Conservation (phyloP, 1,140 invertebrate species). For the Antheraea mylitta region DNA sequence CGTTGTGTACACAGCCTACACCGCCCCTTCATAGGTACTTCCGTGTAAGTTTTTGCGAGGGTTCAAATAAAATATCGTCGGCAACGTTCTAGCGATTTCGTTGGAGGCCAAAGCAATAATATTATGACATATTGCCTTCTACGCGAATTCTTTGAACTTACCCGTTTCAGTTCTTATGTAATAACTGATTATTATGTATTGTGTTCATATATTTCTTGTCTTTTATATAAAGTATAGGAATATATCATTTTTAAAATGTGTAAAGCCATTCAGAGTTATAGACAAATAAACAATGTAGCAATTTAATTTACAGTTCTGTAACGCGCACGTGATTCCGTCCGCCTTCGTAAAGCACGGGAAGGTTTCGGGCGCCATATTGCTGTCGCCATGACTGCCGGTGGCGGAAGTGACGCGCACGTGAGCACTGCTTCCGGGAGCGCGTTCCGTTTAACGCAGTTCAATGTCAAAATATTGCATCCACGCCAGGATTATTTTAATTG, state of each 20-base stretch:
- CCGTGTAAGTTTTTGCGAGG: constrained; percentile 40
- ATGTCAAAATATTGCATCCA: constrained; percentile 51
- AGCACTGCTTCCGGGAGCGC: constrained; percentile 54
- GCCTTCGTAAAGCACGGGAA: constrained; percentile 57
- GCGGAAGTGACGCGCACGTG: constrained; percentile 73
- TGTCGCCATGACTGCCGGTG: constrained; percentile 52
- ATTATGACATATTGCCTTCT: constrained; percentile 70
- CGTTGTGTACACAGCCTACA: constrained; percentile 19
- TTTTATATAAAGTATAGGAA: background rate
- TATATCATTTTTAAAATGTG: no score
- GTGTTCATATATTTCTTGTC: background rate
- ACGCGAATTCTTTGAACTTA: constrained; percentile 30
- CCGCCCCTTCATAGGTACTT: constrained; percentile 33
- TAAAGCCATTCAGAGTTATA: no score
- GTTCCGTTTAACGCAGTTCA: constrained; percentile 68
- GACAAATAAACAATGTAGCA: background rate
- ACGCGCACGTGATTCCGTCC: constrained; percentile 22
- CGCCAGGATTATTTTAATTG: constrained; percentile 6
- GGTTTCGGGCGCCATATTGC: constrained; percentile 60
- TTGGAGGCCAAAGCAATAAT: constrained; percentile 65
- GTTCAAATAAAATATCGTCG: constrained; percentile 64
- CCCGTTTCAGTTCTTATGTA: background rate
- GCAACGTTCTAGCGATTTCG: constrained; percentile 53
- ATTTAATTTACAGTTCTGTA: background rate
- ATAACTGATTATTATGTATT: constrained; percentile 1